Evolutionary conservation across 1,140 invertebrate genomes (phyloP), one percentile per base, ranked within the genome.

Genomic region (Spodoptera litura): DNA sequence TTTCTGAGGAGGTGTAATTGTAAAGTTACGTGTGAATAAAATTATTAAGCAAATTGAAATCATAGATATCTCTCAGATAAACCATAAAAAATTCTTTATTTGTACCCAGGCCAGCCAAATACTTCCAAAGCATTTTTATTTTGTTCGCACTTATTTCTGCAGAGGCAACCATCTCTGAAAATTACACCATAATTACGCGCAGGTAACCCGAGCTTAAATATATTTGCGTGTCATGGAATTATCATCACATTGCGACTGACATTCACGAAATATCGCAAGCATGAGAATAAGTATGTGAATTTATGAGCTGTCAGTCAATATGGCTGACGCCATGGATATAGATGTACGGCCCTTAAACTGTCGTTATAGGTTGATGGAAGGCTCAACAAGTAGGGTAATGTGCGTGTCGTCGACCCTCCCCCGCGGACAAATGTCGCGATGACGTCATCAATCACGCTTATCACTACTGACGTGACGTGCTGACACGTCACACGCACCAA

Each of bases 361-460:
- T 55, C 74, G 74, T 77, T 66, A 68, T 25, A 49, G 51, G 49
- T 20, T 44, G 52, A 66, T 77, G 74, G 74, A 53, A 66, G 44
- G 74, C 52, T 77, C 74, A 77, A 77, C 74, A 77, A 79, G 78
- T 82, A 82, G 74, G 78, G 51, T 82, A 79, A 82, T 82, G 78
- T 59, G 73, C 31, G 62, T 61, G 49, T 13, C 27, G 73, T 53
- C 27, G 49, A 55, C 31, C 62, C 44, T 51, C 55, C 20, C 58
- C 73, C 58, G 58, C 79, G 44, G 38, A 27, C 49, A 15, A 49
- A 62, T 78, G 52, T 71, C 58, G 52, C 44, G 12, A 77, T 81
- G 80, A 81, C 77, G 77, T 81, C 80, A 81, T 93, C 87, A 91
- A 91, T 92, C 89, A 91, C 83, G 86, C 84, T 91, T 92, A 92